These are phyloP conservation scores for Willowsia nigromaculata DNA, from an alignment of 2,888 invertebrate species.

Conservation along the genomic window DNA sequence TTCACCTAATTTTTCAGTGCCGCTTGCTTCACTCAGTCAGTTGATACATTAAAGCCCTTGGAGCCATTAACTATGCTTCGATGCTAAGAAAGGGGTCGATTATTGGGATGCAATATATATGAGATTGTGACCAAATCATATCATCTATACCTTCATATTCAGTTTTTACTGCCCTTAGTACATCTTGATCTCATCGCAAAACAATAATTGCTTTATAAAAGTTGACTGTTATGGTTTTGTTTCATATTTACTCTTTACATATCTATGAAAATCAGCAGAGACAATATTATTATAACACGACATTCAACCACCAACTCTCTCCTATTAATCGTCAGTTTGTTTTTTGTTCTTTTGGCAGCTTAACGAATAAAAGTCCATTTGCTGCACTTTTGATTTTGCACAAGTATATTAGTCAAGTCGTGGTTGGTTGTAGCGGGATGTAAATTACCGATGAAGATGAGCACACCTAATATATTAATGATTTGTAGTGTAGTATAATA, in stretches of 20 bases:
- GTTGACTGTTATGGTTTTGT: conserved; percentile 46
- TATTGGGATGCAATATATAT: conserved; percentile 35
- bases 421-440: conserved; percentile 1
- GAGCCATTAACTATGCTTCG: conserved; percentile 30
- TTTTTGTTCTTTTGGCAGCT: not conserved
- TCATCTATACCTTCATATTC: not conserved
- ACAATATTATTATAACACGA: conserved; percentile 36
- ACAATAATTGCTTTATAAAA: not conserved
- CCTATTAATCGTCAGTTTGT: not conserved
- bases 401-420: not conserved
- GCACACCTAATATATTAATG: conserved; percentile 37
- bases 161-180: conserved; percentile 5
- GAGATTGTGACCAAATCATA: not conserved
- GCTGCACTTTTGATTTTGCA: conserved; percentile 2
- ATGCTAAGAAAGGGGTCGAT: conserved; percentile 49
- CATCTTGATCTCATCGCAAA: conserved; percentile 17
- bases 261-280: conserved; percentile 11
- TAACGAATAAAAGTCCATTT: not conserved
- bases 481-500: conserved; percentile 9
- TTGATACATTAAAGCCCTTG: conserved; percentile 34
- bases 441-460: conserved; percentile 47
- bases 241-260: conserved; percentile 41
- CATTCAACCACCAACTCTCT: not conserved
- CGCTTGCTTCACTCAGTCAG: not conserved
- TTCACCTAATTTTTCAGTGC: conserved; percentile 60